Conservation (phyloP, 2,113 vertebrate species). For the Paedocypris sp. region DNA sequence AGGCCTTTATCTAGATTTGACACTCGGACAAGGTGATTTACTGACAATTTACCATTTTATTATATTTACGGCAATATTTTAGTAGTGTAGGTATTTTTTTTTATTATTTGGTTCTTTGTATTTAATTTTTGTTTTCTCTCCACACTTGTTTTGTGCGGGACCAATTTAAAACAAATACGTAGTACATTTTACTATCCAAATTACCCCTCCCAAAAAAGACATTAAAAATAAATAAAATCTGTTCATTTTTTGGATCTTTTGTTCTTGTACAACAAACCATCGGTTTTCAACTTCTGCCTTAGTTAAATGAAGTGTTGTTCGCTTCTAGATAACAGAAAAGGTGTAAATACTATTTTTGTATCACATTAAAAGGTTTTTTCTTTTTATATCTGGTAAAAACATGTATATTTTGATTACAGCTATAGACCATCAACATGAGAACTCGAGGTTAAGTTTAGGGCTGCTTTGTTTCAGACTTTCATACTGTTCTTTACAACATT, state of each 20-base stretch:
- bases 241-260: background rate
- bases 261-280: constrained; percentile 31
- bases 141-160: background rate
- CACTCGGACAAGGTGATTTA: background rate
- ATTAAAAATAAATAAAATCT: background rate
- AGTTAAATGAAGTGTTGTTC: constrained; percentile 6
- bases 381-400: constrained; percentile 50
- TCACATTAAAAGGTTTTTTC: constrained; percentile 42
- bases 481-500: constrained; percentile 20
- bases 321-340: constrained; percentile 10
- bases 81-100: background rate
- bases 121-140: background rate
- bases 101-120: background rate
- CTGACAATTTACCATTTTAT: background rate
- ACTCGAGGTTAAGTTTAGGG: constrained; percentile 38
- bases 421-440: constrained; percentile 35
- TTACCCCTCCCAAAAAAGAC: too few species aligned
- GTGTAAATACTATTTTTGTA: constrained; percentile 58
- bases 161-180: background rate
- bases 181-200: too few species aligned
- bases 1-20: background rate
- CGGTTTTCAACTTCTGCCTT: constrained; percentile 20
- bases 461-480: constrained; percentile 8
- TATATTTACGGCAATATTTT: background rate
- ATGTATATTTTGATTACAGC: constrained; percentile 59